Conservation (phyloP, 2,113 vertebrate species). For the Pygoscelis antarcticus region DNA sequence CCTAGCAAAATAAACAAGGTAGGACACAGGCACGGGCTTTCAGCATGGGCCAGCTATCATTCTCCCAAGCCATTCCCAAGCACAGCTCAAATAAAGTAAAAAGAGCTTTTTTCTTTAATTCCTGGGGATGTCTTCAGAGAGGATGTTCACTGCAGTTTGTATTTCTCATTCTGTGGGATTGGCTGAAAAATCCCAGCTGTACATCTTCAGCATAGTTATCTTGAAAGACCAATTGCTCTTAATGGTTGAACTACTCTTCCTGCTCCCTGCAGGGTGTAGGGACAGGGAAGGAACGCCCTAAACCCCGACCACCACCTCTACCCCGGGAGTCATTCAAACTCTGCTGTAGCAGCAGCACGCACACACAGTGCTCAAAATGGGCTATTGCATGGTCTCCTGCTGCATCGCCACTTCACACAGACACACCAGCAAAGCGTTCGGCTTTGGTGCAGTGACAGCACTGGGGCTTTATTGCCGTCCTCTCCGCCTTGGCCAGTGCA, state of each 20-base stretch:
- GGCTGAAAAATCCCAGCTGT: background rate
- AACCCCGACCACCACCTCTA: background rate
- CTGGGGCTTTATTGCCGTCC: accelerated
- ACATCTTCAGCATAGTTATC: background rate
- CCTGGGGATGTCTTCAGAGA: background rate
- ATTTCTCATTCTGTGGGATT: background rate
- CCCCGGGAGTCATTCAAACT: accelerated
- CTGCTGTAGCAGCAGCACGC: background rate
- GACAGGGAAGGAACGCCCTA: background rate
- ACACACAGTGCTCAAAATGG: accelerated
- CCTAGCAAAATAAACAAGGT: background rate
- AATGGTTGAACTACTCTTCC: accelerated
- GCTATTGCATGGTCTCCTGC: no score
- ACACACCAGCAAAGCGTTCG: accelerated
- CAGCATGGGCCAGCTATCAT: background rate
- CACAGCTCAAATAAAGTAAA: background rate
- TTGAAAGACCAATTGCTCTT: background rate
- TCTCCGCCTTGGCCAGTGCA: accelerated
- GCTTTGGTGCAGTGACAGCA: accelerated
- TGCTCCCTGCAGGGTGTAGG: background rate
- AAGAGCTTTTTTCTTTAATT: background rate
- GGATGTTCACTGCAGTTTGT: background rate
- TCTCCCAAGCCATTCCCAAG: background rate
- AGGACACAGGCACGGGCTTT: background rate
- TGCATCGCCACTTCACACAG: accelerated